phyloP scores from a whole-genome alignment of 2,113 vertebrate genomes.

The Ceuthmochares aereus region DNA sequence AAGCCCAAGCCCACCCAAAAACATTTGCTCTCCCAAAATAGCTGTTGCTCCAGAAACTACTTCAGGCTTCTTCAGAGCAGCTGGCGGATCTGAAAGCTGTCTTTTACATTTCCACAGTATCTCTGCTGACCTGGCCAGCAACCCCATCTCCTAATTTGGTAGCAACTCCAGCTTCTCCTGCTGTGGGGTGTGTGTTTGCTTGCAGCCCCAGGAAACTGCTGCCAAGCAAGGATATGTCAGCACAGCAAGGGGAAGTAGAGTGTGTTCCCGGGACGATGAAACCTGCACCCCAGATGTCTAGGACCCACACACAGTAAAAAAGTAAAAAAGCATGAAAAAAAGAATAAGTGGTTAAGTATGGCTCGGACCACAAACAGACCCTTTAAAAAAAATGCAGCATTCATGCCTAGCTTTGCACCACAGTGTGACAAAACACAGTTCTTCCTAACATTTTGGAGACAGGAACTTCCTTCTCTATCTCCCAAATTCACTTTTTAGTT shows the following conservation, averaged over 20 bases:
- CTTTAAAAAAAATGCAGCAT: background rate
- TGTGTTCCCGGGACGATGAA: background rate
- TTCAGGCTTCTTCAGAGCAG: background rate
- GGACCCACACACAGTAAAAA: background rate
- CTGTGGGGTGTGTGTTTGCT: background rate
- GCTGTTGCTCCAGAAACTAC: background rate
- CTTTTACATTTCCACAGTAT: slow-evolving; percentile 22
- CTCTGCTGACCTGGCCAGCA: slow-evolving; percentile 14
- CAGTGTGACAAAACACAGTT: background rate
- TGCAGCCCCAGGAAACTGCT: background rate
- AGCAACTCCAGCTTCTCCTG: slow-evolving; percentile 37
- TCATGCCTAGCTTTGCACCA: background rate
- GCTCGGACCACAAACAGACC: background rate
- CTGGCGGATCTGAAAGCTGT: background rate
- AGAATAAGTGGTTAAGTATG: background rate
- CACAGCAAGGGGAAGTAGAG: background rate
- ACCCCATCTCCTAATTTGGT: slow-evolving; percentile 39
- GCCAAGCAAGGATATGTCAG: background rate
- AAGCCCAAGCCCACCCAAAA: background rate
- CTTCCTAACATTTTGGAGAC: background rate
- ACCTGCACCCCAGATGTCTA: background rate
- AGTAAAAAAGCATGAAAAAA: background rate
- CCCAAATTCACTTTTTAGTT: background rate
- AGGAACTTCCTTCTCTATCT: background rate
- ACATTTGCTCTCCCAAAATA: background rate